Base-by-base conservation (phyloP, 2,113 vertebrate species). In the Accipiter cooperii region DNA sequence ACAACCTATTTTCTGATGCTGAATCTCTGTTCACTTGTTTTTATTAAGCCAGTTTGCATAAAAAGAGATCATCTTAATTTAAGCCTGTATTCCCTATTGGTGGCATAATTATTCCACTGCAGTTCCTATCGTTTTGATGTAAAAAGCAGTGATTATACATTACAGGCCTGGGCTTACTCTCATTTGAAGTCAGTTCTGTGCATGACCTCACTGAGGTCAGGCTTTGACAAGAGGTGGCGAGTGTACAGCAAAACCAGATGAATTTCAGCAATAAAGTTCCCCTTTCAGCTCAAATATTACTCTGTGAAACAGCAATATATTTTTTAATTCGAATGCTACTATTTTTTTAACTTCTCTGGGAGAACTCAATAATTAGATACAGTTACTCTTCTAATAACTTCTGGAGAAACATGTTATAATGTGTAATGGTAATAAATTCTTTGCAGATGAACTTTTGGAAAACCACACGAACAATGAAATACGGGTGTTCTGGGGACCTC, bases 271-370 rank as follows among this genome's bases (percentile, higher is more conserved):
- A 68, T 63, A 77, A 86, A 92, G 31, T 58, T 77, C 33, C 31
- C 51, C 36, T 79, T 96, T 85, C 74, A 70, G 47, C 38, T 74
- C 54, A 90, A 91, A 75, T 4, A 2, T 77, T 80, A 71, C 38
- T 52, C 46, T 19, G 24, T 66, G 68, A 76, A 94, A 82, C 22
- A 60, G 58, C 0, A 18, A 83, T 64, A 60, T 85, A 69, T 68
- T 80, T 84, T 87, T 88, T 58, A 96, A 93, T 90, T 89, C 93
- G 58, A 92, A 88, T 58, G 63, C 26, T 68, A 60, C 52, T 71
- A 24, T 58, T 93, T 85, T 77, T 89, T 92, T 20, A 93, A 94
- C 71, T 84, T 96, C 60, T 90, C 42, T 40, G 21, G 15, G n/a
- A 91, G n/a, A 83, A 17, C 31, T 88, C 44, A 79, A 57, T 55